Evolutionary conservation across 1,140 invertebrate species (phyloP).

Genomic region (Tenebrio molitor): DNA sequence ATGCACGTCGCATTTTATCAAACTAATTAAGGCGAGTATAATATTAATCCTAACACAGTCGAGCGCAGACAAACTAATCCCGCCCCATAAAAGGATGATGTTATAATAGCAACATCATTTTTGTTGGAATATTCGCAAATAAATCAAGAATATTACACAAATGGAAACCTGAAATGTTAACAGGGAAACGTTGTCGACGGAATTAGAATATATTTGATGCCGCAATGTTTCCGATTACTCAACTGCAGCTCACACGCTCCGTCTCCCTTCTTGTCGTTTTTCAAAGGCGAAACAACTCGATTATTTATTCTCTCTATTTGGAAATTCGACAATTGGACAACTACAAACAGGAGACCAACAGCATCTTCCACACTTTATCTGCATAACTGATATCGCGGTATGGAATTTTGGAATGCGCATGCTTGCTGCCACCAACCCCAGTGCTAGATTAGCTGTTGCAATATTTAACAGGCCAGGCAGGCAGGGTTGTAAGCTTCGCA

Average conservation of each 20-base stretch:
- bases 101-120: conserved; percentile 46
- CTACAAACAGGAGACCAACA: conserved; percentile 31
- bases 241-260: conserved; percentile 4
- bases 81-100: conserved; percentile 43
- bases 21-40: conserved; percentile 48
- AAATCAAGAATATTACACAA: conserved; percentile 45
- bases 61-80: conserved; percentile 47
- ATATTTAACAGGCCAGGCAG: conserved; percentile 54
- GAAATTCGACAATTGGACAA: conserved; percentile 37
- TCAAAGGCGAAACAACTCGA: conserved; percentile 1
- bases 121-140: conserved; percentile 43
- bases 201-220: conserved; percentile 44
- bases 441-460: conserved; percentile 56
- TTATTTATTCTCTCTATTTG: neutral
- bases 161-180: conserved; percentile 41
- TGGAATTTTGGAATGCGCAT: conserved; percentile 39
- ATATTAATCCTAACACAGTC: conserved; percentile 46
- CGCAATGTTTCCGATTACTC: conserved; percentile 18
- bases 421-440: conserved; percentile 48
- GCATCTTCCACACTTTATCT: conserved; percentile 53
- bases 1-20: conserved; percentile 47
- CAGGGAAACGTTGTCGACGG: conserved; percentile 27
- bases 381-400: conserved; percentile 55
- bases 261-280: neutral
- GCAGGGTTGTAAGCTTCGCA: conserved; percentile 47